Percentiles rank a stretch among this genome's conserved stretches.
phyloP scores from a whole-genome alignment of 2,113 vertebrate species.

The Coptodon bakossiorum region DNA sequence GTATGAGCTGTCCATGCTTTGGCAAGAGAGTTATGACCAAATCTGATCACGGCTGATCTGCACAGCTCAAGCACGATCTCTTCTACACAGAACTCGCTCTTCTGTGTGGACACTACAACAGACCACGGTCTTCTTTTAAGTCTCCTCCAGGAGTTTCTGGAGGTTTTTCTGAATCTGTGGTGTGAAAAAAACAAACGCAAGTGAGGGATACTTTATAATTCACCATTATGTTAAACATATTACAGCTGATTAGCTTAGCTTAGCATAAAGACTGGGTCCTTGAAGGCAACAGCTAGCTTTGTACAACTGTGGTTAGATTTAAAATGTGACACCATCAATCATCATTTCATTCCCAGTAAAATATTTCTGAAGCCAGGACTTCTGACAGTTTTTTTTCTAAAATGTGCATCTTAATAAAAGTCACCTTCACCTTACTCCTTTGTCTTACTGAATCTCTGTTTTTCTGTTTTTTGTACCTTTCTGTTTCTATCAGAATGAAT shows the following conservation, averaged over 20 bases:
- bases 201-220: not conserved
- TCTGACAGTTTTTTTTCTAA: not conserved
- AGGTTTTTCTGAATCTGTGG: conserved; percentile 64
- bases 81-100: not conserved
- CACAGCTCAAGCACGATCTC: not conserved
- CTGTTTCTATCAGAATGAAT: not conserved
- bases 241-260: not conserved
- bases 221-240: not conserved
- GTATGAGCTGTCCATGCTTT: not conserved
- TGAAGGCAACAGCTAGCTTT: not conserved
- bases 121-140: conserved; percentile 12
- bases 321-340: not conserved
- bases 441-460: not conserved
- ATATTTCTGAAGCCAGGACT: not conserved
- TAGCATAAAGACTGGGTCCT: not conserved
- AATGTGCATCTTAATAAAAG: not conserved
- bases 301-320: not conserved
- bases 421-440: not conserved
- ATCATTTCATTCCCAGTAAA: not conserved
- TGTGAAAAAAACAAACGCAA: not conserved
- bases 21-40: not conserved
- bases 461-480: not conserved
- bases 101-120: not conserved
- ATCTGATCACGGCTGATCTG: not conserved
- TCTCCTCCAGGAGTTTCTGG: conserved; percentile 61